Percentiles rank a stretch among this genome's conserved stretches.
phyloP scores from a whole-genome alignment of 2,888 invertebrate genomes.

The Oxycera nigricornis region DNA sequence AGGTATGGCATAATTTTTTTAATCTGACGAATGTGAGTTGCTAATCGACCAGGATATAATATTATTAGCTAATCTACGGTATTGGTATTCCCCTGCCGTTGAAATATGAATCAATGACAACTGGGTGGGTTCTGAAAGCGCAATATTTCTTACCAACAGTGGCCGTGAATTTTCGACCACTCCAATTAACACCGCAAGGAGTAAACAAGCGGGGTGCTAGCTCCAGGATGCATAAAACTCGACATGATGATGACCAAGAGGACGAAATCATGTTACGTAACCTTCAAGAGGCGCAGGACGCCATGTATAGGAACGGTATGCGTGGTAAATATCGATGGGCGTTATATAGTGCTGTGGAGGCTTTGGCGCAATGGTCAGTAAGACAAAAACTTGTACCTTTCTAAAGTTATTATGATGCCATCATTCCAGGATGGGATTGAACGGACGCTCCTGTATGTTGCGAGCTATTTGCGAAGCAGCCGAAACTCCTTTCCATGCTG shows the following conservation, averaged over 20 bases:
- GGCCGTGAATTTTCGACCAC: slow-evolving; percentile 47
- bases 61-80: slow-evolving; percentile 37
- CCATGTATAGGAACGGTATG: too few species aligned
- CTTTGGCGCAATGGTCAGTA: slow-evolving; percentile 66
- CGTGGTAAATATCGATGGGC: slow-evolving; percentile 67
- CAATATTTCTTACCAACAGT: slow-evolving; percentile 49
- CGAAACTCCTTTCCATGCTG: slow-evolving; percentile 70
- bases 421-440: slow-evolving; percentile 67
- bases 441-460: slow-evolving; percentile 74
- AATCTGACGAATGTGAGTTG: neutral
- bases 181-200: slow-evolving; percentile 53
- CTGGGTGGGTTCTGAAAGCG: slow-evolving; percentile 53
- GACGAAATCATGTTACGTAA: neutral
- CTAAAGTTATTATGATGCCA: slow-evolving; percentile 9
- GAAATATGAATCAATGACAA: slow-evolving; percentile 48
- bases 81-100: slow-evolving; percentile 41
- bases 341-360: slow-evolving; percentile 70
- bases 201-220: slow-evolving; percentile 39
- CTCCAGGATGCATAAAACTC: neutral
- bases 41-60: neutral
- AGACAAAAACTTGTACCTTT: too few species aligned
- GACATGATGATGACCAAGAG: neutral
- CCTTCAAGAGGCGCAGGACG: neutral
- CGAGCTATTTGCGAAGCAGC: slow-evolving; percentile 80
- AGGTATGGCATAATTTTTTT: too few species aligned